Evolutionary conservation across 2,888 invertebrate genomes (phyloP).

Genomic region (Acholoe squamosa): DNA sequence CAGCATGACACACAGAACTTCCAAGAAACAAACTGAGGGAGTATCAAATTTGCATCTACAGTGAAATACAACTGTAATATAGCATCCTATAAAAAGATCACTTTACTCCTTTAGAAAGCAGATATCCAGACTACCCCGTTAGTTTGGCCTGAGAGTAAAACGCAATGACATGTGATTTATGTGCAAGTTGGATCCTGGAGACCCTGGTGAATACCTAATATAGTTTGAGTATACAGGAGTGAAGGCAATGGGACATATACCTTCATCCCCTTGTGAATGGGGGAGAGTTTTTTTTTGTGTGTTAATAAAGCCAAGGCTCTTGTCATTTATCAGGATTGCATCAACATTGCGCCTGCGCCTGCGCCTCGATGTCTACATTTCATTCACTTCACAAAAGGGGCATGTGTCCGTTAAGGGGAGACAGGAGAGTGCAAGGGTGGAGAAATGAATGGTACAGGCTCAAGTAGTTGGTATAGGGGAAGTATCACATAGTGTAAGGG

Average conservation of each 20-base stretch:
- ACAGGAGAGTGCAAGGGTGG: background rate
- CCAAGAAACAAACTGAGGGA: no score
- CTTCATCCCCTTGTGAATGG: slow-evolving; percentile 9
- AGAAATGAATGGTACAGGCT: no score
- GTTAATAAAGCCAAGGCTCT: background rate
- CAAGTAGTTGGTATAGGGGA: no score
- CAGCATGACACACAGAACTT: no score
- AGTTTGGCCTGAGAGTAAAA: background rate
- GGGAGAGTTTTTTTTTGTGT: background rate
- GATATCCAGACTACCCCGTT: background rate
- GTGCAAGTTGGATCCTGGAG: background rate
- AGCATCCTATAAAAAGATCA: no score
- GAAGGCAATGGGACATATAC: background rate
- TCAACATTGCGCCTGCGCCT: background rate
- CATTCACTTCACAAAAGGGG: slow-evolving; percentile 8
- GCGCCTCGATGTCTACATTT: slow-evolving; percentile 14
- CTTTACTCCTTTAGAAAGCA: slow-evolving; percentile 10
- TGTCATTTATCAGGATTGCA: background rate
- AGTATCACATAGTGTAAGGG: no score
- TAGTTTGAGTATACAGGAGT: background rate
- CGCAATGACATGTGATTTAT: background rate
- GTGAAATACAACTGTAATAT: no score
- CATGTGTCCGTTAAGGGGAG: background rate
- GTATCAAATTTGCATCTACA: no score
- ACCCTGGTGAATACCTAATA: background rate